Percentiles rank a stretch among this genome's conserved stretches.
Evolutionary conservation across 2,797 vertebrate genomes (phyloP).

Genomic region (Sternotherus odoratus): DNA sequence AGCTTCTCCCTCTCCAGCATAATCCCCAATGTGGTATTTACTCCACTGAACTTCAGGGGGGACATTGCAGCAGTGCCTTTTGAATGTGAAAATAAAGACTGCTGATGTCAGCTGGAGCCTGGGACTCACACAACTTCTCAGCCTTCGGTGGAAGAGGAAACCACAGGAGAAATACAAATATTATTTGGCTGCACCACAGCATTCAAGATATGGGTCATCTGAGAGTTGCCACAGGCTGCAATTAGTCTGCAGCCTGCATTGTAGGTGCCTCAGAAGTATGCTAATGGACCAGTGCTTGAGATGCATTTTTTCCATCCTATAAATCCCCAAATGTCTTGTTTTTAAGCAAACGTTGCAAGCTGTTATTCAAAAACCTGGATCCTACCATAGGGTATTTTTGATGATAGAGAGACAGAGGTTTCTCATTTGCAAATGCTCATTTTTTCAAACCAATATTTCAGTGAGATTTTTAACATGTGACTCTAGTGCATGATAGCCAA

Average conservation of each 20-base stretch:
- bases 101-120: not conserved
- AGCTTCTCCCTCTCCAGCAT: not conserved
- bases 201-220: not conserved
- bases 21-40: not conserved
- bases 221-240: not conserved
- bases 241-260: not conserved
- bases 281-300: not conserved
- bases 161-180: slow-evolving; percentile 14
- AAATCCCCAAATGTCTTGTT: not conserved
- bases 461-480: not conserved
- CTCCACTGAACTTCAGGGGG: not conserved
- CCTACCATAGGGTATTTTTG: not conserved
- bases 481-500: not conserved
- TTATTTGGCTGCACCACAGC: not conserved
- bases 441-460: not conserved
- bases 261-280: not conserved
- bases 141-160: not conserved
- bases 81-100: not conserved
- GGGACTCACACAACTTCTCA: not conserved
- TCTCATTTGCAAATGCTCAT: not conserved
- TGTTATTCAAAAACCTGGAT: not conserved
- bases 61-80: not conserved
- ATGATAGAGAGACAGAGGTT: not conserved
- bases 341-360: not conserved
- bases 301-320: not conserved